Evolutionary conservation across 2,888 invertebrate genomes (phyloP), one percentile per base, ranked within the genome.

Genomic region (Agrenia bidenticulata): DNA sequence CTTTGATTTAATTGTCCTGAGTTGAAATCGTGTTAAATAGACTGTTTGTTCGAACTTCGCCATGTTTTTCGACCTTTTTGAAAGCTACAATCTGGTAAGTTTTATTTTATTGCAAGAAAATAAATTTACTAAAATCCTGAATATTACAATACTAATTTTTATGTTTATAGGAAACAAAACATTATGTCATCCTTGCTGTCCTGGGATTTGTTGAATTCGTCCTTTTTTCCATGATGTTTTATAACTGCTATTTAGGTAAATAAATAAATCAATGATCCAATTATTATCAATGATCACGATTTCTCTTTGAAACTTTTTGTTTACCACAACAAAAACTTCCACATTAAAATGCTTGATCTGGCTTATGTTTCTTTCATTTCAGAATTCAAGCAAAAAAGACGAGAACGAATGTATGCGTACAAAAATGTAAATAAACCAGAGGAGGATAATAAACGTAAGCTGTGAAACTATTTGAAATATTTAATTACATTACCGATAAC

Each of bases 231-330:
- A 32, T 69, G 19, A 72, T 72, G 42, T 69, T 72, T 55, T 72
- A 72, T 39, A 72, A 72, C 21, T 72, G 72, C 59, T 69, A 57
- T 58, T n/a, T 69, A 13, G 72, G 72, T 72, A 56, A 64, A 63
- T 17, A 45, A 15, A 45, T 45, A 19, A 9, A 39, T 15, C 15
- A 39, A 45, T 17, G 45, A 15, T 45, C 5, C 11, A 32, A 32
- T 7, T 32, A 7, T 32, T 7, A 32, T 32, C 32, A 32, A n/a
- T n/a, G n/a, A n/a, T n/a, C n/a, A n/a, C n/a, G n/a, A n/a, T n/a
- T n/a, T n/a, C n/a, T n/a, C n/a, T n/a, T n/a, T n/a, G n/a, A n/a
- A n/a, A n/a, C n/a, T n/a, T n/a, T n/a, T n/a, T n/a, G n/a, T n/a
- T n/a, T n/a, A n/a, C n/a, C n/a, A n/a, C n/a, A n/a, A n/a, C n/a